phyloP scores from a whole-genome alignment of 2,113 vertebrate genomes.

The Scolopax mira region DNA sequence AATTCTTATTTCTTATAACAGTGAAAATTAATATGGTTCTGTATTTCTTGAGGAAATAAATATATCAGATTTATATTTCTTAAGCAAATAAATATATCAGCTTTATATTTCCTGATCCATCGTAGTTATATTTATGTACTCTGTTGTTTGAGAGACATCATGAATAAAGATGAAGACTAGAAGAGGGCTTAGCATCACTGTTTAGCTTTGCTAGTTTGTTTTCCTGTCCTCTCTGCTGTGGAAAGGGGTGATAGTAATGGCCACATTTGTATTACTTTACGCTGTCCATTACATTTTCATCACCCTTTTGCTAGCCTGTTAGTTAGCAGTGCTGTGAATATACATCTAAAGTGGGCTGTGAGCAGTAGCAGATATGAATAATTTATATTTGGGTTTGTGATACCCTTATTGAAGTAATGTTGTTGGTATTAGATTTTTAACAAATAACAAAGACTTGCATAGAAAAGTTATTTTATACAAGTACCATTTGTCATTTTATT shows the following conservation, averaged over 20 bases:
- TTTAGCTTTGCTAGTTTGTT: not conserved
- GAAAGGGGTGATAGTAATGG: not conserved
- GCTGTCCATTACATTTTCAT: not conserved
- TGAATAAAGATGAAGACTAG: not conserved
- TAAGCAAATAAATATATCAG: not conserved
- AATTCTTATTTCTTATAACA: not conserved
- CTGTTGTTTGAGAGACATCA: not conserved
- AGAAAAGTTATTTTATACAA: not conserved
- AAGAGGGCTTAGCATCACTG: not conserved
- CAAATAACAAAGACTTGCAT: not conserved
- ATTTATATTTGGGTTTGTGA: not conserved
- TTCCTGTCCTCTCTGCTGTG: not conserved
- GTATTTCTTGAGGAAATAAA: not conserved
- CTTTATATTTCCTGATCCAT: not conserved
- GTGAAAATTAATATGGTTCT: not conserved
- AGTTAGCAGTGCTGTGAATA: not conserved
- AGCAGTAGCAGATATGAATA: not conserved
- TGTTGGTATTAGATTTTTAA: not conserved
- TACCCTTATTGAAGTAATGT: not conserved
- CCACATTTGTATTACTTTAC: not conserved
- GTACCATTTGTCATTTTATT: not conserved
- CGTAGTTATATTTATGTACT: not conserved
- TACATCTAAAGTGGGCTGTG: not conserved
- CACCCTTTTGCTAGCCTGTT: not conserved
- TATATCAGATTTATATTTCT: not conserved